Conservation (phyloP, 2,113 vertebrate species). For the Nematolebias whitei region DNA sequence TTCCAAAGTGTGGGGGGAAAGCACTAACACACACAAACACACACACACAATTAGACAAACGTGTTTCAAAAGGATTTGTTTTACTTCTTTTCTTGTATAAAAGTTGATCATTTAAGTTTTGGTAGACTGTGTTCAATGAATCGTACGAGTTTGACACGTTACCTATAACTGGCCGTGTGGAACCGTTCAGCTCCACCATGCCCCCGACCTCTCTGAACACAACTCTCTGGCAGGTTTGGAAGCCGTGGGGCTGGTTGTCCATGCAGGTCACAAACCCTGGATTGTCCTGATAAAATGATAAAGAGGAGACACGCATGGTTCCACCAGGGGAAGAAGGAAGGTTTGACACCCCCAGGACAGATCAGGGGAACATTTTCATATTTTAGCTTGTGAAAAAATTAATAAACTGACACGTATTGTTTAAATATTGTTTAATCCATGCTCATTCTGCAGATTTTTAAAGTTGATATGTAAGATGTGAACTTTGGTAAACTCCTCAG, state of each 20-base stretch:
- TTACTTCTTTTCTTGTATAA: no score
- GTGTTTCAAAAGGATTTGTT: no score
- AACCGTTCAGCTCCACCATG: slow-evolving; percentile 90
- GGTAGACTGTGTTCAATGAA: neutral
- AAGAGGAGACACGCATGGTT: neutral
- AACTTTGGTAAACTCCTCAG: no score
- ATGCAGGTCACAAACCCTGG: slow-evolving; percentile 94
- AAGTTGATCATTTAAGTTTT: neutral
- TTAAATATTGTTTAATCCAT: no score
- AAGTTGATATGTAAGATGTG: no score
- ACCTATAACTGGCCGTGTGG: slow-evolving; percentile 88
- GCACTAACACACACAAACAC: slow-evolving; percentile 77
- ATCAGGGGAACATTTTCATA: no score
- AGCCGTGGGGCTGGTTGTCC: slow-evolving; percentile 92
- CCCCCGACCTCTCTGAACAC: slow-evolving; percentile 93
- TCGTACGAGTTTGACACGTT: slow-evolving; percentile 11
- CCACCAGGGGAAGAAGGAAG: no score
- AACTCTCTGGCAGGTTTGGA: slow-evolving; percentile 92
- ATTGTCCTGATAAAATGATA: slow-evolving; percentile 72
- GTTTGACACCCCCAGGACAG: no score
- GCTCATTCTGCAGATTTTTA: no score
- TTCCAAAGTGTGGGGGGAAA: slow-evolving; percentile 92
- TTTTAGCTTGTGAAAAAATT: no score
- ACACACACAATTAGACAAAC: neutral
- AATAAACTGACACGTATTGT: no score